Conservation (phyloP, 2,113 vertebrate genomes). For the Cacatua alba region DNA sequence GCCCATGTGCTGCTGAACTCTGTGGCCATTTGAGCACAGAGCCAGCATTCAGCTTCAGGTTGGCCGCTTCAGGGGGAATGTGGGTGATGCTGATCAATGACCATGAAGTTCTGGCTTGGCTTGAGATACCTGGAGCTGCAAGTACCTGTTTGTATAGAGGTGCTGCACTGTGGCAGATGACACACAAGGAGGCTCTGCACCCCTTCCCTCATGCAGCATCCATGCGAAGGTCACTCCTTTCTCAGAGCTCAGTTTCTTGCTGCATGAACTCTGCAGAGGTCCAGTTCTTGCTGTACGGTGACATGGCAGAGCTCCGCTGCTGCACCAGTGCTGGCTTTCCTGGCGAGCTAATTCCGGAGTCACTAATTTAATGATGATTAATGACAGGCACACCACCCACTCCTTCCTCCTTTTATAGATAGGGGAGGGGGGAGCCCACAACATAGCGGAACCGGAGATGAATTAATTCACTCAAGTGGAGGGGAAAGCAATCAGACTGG, state of each 20-base stretch:
- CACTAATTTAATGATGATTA: constrained; percentile 51
- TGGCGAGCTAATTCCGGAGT: background rate
- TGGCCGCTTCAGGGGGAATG: background rate
- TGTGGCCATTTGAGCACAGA: background rate
- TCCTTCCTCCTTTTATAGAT: constrained; percentile 59
- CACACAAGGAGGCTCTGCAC: background rate
- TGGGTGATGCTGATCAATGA: background rate
- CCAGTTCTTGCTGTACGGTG: accelerated
- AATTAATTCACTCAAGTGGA: constrained; percentile 74
- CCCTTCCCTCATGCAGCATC: background rate
- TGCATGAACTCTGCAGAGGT: background rate
- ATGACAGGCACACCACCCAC: constrained; percentile 37
- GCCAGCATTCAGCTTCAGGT: background rate
- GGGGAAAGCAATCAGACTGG: constrained; percentile 73
- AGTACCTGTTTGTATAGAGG: accelerated
- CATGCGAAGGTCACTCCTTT: background rate
- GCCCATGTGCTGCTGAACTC: accelerated
- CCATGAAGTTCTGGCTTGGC: background rate
- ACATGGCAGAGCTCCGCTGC: background rate
- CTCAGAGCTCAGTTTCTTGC: background rate
- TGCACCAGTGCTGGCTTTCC: background rate
- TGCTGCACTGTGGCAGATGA: background rate
- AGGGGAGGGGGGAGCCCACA: background rate
- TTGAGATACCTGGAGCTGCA: background rate
- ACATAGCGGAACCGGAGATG: constrained; percentile 23